Conservation (phyloP, 2,888 invertebrate genomes). For the Meliscaeva auricollis region DNA sequence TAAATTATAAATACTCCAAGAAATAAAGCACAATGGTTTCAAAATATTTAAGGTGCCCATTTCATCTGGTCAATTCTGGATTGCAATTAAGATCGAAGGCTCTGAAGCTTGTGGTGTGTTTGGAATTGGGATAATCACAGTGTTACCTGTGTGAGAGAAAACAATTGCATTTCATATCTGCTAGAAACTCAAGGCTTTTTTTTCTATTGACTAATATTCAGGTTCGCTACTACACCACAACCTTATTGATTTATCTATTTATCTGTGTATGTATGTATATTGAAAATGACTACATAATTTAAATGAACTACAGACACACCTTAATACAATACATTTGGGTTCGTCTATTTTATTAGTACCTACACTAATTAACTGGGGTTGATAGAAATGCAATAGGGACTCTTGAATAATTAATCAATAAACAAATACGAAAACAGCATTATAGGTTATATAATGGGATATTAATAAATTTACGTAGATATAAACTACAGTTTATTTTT, state of each 20-base stretch:
- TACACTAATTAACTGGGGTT: constrained; percentile 6
- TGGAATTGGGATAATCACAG: constrained; percentile 42
- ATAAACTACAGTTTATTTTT: too few species aligned
- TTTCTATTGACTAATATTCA: constrained; percentile 13
- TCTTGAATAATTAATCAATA: not conserved
- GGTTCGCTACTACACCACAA: constrained; percentile 56
- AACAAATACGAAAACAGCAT: not conserved
- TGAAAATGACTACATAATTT: constrained; percentile 39
- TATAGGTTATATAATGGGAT: not conserved
- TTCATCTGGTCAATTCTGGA: constrained; percentile 37
- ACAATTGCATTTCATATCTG: constrained; percentile 46
- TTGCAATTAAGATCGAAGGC: constrained; percentile 33
- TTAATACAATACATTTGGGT: constrained; percentile 1
- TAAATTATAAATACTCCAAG: not conserved
- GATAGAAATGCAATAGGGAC: not conserved
- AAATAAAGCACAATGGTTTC: constrained; percentile 2
- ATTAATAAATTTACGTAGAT: not conserved
- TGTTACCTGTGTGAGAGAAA: constrained; percentile 66
- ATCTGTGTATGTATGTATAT: not conserved
- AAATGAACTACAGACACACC: constrained; percentile 20
- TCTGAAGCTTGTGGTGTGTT: constrained; percentile 51
- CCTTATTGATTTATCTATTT: constrained; percentile 47
- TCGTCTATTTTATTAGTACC: constrained; percentile 39
- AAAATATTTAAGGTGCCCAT: constrained; percentile 4
- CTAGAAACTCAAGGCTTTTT: constrained; percentile 22